phyloP scores from a whole-genome alignment of 1,140 invertebrate genomes.

The Thaumatotibia leucotreta region DNA sequence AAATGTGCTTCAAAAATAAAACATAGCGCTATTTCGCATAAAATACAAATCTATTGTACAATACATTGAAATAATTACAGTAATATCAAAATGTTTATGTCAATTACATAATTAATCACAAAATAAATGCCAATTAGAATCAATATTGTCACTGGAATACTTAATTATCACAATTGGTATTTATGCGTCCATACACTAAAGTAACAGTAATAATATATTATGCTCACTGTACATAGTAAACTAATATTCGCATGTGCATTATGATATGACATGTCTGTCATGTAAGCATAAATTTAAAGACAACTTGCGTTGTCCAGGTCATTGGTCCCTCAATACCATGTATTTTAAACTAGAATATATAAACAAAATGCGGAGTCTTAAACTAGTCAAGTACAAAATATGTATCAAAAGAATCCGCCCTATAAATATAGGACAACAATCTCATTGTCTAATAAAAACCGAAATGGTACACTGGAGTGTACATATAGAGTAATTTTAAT shows the following conservation, averaged over 20 bases:
- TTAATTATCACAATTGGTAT: constrained; percentile 1
- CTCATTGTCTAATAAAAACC: too few relatives aligned
- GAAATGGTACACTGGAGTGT: too few relatives aligned
- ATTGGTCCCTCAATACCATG: neutral
- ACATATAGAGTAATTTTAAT: too few relatives aligned
- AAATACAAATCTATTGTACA: neutral
- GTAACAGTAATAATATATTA: neutral
- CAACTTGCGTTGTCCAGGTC: neutral
- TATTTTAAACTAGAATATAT: too few relatives aligned
- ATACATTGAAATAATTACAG: constrained; percentile 11
- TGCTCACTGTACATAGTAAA: constrained; percentile 3
- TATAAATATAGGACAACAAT: too few relatives aligned
- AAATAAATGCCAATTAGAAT: neutral
- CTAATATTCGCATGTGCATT: neutral
- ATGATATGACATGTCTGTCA: constrained; percentile 1
- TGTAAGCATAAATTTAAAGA: constrained; percentile 12
- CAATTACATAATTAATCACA: neutral
- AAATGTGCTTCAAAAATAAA: constrained; percentile 5
- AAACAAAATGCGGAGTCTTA: too few relatives aligned
- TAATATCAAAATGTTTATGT: neutral
- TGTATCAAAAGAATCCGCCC: too few relatives aligned
- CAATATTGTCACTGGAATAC: neutral
- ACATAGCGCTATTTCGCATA: neutral
- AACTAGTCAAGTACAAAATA: too few relatives aligned
- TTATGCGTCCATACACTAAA: neutral